Evolutionary conservation across 1,140 invertebrate species (phyloP).

Genomic region (Hylaeus volcanicus): DNA sequence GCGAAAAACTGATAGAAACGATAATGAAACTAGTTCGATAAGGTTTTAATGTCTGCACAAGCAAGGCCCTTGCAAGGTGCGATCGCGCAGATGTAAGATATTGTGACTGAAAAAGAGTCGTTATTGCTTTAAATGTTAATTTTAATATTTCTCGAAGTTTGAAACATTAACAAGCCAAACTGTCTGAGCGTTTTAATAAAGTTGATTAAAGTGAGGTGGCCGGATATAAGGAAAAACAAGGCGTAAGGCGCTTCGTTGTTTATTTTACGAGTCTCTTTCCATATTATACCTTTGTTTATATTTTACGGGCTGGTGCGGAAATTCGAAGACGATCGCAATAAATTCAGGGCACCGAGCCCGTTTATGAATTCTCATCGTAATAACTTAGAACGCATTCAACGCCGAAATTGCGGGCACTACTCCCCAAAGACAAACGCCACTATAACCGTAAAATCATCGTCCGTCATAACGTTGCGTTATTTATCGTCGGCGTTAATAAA

Average conservation of each 20-base stretch:
- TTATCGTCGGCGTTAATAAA: background rate
- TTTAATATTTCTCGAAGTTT: background rate
- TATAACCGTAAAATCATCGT: background rate
- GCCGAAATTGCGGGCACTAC: background rate
- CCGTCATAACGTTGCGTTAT: background rate
- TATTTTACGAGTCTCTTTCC: background rate
- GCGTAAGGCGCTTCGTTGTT: background rate
- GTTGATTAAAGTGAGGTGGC: background rate
- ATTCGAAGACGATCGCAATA: background rate
- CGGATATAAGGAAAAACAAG: background rate
- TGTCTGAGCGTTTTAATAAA: no score
- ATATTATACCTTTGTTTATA: background rate
- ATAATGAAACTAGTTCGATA: no score
- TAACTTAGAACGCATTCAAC: background rate
- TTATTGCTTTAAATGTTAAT: no score
- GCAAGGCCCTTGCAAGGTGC: no score
- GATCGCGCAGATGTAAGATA: no score
- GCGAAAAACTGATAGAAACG: no score
- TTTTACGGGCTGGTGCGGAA: background rate
- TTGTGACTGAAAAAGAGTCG: no score
- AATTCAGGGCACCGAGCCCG: background rate
- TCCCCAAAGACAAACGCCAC: background rate
- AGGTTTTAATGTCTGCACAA: no score
- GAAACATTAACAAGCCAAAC: background rate
- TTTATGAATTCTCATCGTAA: slow-evolving; percentile 14